A percentile compares a stretch with the other conserved stretches of the same genome.
These are phyloP conservation scores for Slavum lentiscoides DNA, from an alignment of 2,888 invertebrate species.

Conservation along the genomic window DNA sequence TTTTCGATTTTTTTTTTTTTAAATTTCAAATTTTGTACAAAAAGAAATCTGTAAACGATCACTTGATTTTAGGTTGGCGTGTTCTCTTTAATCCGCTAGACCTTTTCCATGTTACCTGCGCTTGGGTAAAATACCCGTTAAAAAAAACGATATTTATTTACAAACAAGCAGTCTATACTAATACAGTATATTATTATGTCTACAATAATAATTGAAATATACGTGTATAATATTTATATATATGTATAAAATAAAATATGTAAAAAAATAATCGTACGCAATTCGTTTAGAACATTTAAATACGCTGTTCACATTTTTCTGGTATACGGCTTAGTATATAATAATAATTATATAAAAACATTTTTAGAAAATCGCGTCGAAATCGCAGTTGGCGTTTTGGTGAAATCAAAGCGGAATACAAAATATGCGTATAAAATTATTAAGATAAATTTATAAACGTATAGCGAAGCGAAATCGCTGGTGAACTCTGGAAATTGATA, in stretches of 20 bases:
- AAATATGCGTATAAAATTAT: neutral
- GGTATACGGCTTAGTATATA: no score
- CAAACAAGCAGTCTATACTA: neutral
- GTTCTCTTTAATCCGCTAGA: no score
- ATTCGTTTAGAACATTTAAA: neutral
- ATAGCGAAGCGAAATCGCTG: neutral
- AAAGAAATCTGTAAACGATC: no score
- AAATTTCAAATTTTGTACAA: no score
- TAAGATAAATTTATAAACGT: neutral
- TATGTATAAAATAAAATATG: neutral
- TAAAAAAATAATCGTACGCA: constrained; percentile 4
- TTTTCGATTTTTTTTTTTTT: no score
- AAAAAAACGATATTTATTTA: constrained; percentile 9
- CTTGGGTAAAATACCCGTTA: neutral
- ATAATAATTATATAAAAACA: neutral
- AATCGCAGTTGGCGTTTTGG: neutral
- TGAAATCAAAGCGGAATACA: constrained; percentile 13
- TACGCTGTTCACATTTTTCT: no score
- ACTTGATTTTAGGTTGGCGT: no score
- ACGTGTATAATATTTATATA: constrained; percentile 9
- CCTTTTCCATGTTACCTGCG: no score
- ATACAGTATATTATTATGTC: neutral
- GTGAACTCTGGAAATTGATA: constrained; percentile 14
- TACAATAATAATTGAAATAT: constrained; percentile 11
- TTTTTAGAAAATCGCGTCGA: neutral